Percentiles rank a stretch among this genome's conserved stretches.
These are phyloP conservation scores for Anabas testudineus DNA, from an alignment of 2,797 vertebrate species.

Conservation along the genomic window DNA sequence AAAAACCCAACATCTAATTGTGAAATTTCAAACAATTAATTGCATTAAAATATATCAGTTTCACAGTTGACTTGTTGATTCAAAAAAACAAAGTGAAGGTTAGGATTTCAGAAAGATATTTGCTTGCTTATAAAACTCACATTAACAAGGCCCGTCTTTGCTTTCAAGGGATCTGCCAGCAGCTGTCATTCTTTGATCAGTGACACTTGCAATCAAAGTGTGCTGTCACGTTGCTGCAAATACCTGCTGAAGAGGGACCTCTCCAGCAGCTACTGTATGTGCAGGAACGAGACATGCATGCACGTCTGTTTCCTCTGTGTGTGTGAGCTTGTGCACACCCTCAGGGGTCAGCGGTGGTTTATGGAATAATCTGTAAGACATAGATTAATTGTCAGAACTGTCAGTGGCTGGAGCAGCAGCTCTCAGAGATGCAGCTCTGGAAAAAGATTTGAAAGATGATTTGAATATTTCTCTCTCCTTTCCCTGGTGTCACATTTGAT, in stretches of 20 bases:
- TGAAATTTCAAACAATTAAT: neutral
- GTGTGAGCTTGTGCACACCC: slow-evolving; percentile 7
- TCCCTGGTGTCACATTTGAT: slow-evolving; percentile 77
- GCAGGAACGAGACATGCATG: neutral
- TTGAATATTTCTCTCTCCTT: slow-evolving; percentile 80
- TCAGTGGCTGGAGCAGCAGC: slow-evolving; percentile 63
- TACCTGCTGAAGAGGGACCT: neutral
- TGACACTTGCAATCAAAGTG: neutral
- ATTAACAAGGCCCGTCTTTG: neutral
- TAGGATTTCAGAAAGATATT: neutral
- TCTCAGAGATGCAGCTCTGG: slow-evolving; percentile 57
- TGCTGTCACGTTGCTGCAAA: neutral
- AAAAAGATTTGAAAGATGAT: slow-evolving; percentile 80
- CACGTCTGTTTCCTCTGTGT: neutral
- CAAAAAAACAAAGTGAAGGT: too few relatives aligned
- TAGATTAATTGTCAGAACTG: slow-evolving; percentile 83
- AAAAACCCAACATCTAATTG: too few relatives aligned
- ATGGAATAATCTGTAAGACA: slow-evolving; percentile 80
- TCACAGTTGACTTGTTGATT: too few relatives aligned
- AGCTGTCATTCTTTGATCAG: neutral
- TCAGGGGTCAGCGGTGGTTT: slow-evolving; percentile 65
- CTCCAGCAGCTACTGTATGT: neutral
- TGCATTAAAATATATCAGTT: neutral
- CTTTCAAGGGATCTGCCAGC: neutral
- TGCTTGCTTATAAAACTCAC: neutral